These are phyloP conservation scores for Athalia rosae DNA, from an alignment of 2,888 invertebrate genomes.

Conservation along the genomic window DNA sequence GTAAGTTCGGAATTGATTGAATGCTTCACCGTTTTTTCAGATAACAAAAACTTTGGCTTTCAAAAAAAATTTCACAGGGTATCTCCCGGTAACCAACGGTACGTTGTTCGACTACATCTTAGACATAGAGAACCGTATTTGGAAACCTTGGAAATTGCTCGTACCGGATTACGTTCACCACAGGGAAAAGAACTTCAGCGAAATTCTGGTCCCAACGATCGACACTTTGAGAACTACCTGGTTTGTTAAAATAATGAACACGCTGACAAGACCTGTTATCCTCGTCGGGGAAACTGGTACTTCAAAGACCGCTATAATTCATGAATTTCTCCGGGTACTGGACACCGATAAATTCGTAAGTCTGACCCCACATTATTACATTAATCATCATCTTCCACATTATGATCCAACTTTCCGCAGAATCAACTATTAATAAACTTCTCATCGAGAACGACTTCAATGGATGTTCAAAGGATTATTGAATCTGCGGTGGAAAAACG, in stretches of 20 bases:
- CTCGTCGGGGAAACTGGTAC: constrained; percentile 94
- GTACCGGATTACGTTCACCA: constrained; percentile 87
- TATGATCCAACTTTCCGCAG: constrained; percentile 71
- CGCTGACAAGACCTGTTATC: constrained; percentile 85
- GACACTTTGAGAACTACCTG: constrained; percentile 90
- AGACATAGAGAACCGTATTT: constrained; percentile 79
- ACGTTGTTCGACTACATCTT: constrained; percentile 90
- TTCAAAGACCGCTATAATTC: constrained; percentile 93
- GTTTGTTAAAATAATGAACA: constrained; percentile 85
- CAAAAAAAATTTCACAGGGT: constrained; percentile 75
- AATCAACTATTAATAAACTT: constrained; percentile 90
- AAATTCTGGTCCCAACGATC: constrained; percentile 92
- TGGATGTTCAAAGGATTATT: constrained; percentile 91
- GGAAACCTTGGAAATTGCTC: constrained; percentile 91
- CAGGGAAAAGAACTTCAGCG: constrained; percentile 81
- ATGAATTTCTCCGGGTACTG: constrained; percentile 85
- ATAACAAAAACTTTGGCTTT: not conserved
- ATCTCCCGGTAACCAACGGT: constrained; percentile 83
- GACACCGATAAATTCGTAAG: constrained; percentile 82
- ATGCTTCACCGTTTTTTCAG: not conserved
- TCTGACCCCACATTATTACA: constrained; percentile 47
- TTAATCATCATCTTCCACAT: not conserved
- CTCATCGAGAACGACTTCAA: constrained; percentile 91
- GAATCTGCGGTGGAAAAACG: constrained; percentile 93
- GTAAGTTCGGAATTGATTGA: constrained; percentile 66